phyloP scores from a whole-genome alignment of 2,113 vertebrate genomes.

The Corythoichthys haematopterus region DNA sequence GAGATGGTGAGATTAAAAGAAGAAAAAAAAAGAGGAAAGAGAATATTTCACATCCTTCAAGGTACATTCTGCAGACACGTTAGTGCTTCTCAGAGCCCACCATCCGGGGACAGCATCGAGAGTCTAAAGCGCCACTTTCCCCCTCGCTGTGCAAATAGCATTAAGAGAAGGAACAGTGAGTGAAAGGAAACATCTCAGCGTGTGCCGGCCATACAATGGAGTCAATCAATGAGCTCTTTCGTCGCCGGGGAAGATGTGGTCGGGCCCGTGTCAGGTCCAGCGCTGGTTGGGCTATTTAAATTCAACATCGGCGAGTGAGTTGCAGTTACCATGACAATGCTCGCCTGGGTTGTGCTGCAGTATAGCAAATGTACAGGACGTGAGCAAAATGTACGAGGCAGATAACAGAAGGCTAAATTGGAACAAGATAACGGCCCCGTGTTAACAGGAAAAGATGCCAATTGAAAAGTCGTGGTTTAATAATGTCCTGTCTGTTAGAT shows the following conservation, averaged over 20 bases:
- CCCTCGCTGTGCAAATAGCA: constrained; percentile 32
- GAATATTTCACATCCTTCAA: constrained; percentile 92
- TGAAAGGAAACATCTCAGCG: constrained; percentile 26
- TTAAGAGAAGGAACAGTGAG: constrained; percentile 17
- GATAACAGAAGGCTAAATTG: constrained; percentile 26
- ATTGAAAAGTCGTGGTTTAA: not conserved
- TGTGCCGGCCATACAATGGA: constrained; percentile 43
- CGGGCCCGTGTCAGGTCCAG: constrained; percentile 7
- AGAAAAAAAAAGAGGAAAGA: constrained; percentile 72
- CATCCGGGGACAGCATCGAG: constrained; percentile 85
- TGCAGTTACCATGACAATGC: constrained; percentile 7
- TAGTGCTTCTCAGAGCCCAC: constrained; percentile 78
- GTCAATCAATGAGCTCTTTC: constrained; percentile 42
- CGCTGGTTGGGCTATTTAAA: constrained; percentile 1
- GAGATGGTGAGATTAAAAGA: constrained; percentile 80
- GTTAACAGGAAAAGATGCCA: not conserved
- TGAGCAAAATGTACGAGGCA: constrained; percentile 24
- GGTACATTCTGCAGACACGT: constrained; percentile 83
- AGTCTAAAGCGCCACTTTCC: constrained; percentile 76
- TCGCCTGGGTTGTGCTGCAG: constrained; percentile 2
- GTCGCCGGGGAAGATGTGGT: constrained; percentile 42
- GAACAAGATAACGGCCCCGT: not conserved
- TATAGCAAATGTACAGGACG: constrained; percentile 10
- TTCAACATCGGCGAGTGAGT: not conserved
- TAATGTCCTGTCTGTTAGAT: not conserved